Evolutionary conservation across 1,140 invertebrate species (phyloP), one percentile per base, ranked within the genome.

Genomic region (Ganaspis sp.): DNA sequence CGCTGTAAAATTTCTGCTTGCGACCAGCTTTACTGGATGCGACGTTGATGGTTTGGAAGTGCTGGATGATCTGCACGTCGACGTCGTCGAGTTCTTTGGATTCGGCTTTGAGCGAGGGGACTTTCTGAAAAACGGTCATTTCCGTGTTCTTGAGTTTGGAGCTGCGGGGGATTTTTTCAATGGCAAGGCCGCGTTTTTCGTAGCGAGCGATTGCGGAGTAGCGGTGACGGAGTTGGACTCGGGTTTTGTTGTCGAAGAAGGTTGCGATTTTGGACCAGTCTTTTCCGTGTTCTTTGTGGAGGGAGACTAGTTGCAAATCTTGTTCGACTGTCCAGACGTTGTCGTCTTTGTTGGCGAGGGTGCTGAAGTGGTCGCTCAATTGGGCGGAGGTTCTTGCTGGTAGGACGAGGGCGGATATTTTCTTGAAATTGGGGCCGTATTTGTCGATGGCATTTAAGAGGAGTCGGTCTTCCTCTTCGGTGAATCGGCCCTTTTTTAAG

Each of bases 381-480:
- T 94, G 94, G 0, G 90, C 81, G 9, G 90, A 81, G 0, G 92
- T 92, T 40, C 93, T 90, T 71, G 92, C 83, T 3, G 92, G 92
- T 79, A 94, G 90, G 0, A 92, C 45, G 1, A 86, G 84, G 2
- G 89, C 85, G 0, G 92, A 85, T 74, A 93, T 92, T 79, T 90
- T 91, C 42, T 83, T 78, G 70, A 93, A 95, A 82, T 94, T 92
- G 0, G 80, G 83, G 1, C 94, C 94, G 88, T 93, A 94, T 76
- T 93, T 92, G 9, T 91, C 86, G 0, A 93, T 90, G 73, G 93
- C 93, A n/a, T 93, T 89, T 5, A 93, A 79, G 2, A 95, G 87
- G 17, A 93, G 89, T 9, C 92, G 81, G 83, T 95, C 94, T 87
- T 95, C 95, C 73, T 92, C 92, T 9, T 87, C 75, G 0, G 92